Evolutionary conservation across 2,113 vertebrate genomes (phyloP).

Genomic region (Calyptomena viridis): DNA sequence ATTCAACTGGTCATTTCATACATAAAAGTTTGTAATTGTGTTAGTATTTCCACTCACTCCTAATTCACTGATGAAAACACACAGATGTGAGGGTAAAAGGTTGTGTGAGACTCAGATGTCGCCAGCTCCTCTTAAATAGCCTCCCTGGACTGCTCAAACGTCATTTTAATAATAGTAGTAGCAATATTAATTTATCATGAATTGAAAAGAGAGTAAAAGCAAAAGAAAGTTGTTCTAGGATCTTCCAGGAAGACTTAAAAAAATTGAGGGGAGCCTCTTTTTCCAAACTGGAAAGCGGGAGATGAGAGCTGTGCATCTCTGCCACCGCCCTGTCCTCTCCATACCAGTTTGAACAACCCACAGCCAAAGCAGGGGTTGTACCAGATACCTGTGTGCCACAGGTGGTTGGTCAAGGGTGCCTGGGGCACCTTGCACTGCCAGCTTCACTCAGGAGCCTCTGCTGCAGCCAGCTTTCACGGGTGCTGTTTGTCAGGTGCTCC

Average conservation of each 20-base stretch:
- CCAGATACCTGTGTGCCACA: not conserved
- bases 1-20: not conserved
- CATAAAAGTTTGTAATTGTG: not conserved
- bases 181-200: not conserved
- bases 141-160: not conserved
- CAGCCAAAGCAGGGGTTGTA: not conserved
- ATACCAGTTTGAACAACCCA: not conserved
- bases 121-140: conserved; percentile 15
- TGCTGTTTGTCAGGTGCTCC: not conserved
- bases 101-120: conserved; percentile 11
- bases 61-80: not conserved
- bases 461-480: not conserved
- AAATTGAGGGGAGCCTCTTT: not conserved
- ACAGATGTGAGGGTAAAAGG: conserved; percentile 47
- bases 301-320: not conserved
- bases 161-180: conserved; percentile 21
- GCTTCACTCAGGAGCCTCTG: not conserved
- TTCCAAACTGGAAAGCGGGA: not conserved
- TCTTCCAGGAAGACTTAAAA: not conserved
- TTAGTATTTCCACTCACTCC: conserved; percentile 18
- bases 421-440: not conserved
- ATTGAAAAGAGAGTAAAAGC: not conserved
- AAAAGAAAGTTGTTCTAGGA: not conserved
- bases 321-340: not conserved
- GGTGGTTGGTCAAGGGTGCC: not conserved